Conservation (phyloP, 2,888 invertebrate genomes). For the Leptinotarsa peninsularis region DNA sequence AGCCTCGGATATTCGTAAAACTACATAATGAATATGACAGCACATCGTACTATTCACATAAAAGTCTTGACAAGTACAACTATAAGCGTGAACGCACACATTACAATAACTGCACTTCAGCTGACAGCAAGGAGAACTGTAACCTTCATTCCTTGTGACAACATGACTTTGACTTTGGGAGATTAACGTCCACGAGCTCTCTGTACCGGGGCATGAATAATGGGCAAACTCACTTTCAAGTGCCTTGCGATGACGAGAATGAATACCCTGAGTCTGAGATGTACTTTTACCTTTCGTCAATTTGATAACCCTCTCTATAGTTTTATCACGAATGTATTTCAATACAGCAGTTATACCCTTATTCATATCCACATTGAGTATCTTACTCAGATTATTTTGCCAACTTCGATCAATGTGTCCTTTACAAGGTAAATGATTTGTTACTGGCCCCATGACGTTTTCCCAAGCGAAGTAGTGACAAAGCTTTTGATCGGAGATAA, state of each 20-base stretch:
- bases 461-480: constrained; percentile 20
- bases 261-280: background rate
- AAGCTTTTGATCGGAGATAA: constrained; percentile 13
- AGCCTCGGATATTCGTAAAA: background rate
- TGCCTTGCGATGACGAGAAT: background rate
- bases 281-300: constrained; percentile 17
- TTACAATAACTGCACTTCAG: constrained; percentile 17
- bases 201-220: background rate
- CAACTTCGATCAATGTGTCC: constrained; percentile 24
- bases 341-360: background rate
- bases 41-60: constrained; percentile 23
- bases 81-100: constrained; percentile 16
- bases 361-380: constrained; percentile 14
- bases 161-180: background rate
- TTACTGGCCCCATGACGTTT: background rate
- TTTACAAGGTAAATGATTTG: constrained; percentile 20
- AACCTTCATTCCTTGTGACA: constrained; percentile 1
- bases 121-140: constrained; percentile 12
- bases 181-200: too few species aligned
- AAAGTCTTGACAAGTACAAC: constrained; percentile 19
- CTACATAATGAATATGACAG: constrained; percentile 22
- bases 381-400: constrained; percentile 23
- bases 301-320: constrained; percentile 16
- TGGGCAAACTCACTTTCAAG: background rate
- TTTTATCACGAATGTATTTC: constrained; percentile 22